Base-by-base conservation (phyloP, 1,140 invertebrate species). In the Steinernema feltiae region DNA sequence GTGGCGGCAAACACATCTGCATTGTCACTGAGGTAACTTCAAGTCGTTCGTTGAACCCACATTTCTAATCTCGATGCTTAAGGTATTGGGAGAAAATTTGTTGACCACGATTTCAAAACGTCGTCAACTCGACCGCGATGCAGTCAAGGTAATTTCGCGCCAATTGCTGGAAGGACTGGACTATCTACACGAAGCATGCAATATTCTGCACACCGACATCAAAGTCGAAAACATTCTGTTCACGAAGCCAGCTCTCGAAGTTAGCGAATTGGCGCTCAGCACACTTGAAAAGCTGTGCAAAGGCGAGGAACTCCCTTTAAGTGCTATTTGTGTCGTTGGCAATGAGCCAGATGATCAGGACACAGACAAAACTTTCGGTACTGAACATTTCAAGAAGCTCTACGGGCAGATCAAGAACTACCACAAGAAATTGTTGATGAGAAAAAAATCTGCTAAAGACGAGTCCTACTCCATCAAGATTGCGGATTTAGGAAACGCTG, bases 401-500 rank as follows among this genome's bases (percentile, higher is more conserved):
- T n/a, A n/a, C n/a, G n/a, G n/a, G n/a, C n/a, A n/a, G n/a, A n/a
- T n/a, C n/a, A n/a, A n/a, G n/a, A n/a, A n/a, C n/a, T n/a, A n/a
- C n/a, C n/a, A n/a, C n/a, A n/a, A n/a, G n/a, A n/a, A n/a, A n/a
- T n/a, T n/a, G n/a, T n/a, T n/a, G n/a, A n/a, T n/a, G n/a, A n/a
- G n/a, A n/a, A n/a, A n/a, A n/a, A n/a, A n/a, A n/a, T n/a, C n/a
- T n/a, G n/a, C n/a, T n/a, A n/a, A n/a, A n/a, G n/a, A n/a, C n/a
- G n/a, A n/a, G n/a, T n/a, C n/a, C n/a, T n/a, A n/a, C n/a, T n/a
- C n/a, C n/a, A n/a, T n/a, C n/a, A 75, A 75, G 73, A 75, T 75
- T 18, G 73, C 72, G 0, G 73, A 75, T 70, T 72, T 75, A 69
- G 73, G 73, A 15, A 75, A 75, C 73, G 73, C 73, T 63, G 53